Evolutionary conservation across 2,113 vertebrate species (phyloP), one percentile per base, ranked within the genome.

Genomic region (Rattus norvegicus): DNA sequence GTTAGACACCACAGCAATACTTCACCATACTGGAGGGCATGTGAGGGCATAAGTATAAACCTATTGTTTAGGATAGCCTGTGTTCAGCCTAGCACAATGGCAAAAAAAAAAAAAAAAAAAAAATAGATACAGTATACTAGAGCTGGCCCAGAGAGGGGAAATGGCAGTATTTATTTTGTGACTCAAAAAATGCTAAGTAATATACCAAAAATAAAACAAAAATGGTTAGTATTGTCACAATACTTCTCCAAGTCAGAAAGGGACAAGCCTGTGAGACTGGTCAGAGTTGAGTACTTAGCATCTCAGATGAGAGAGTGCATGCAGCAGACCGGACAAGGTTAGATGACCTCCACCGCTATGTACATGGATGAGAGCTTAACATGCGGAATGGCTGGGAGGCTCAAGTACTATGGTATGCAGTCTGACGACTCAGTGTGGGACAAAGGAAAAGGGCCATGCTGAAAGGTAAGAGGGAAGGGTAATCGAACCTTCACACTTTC

Each of bases 281-380:
- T 93, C 36, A 95, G 90, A 85, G 93, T 95, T 95, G 95, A 96
- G 94, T 93, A 87, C 88, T 91, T 92, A 96, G 91, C 88, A 97
- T 84, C 77, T 95, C 81, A 96, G 90, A 96, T 92, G 98, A 97
- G 65, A 95, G 43, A 88, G 16, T 94, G 95, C 98, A 97, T 97
- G 97, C 97, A 95, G 96, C 85, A 95, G 69, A 96, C 79, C 39
- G 95, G 96, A 97, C 81, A 92, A 97, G 88, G 89, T 95, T 79
- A 97, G 94, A 97, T 91, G 90, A 72, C 83, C 92, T 96, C 69
- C 12, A 83, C 4, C 10, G 83, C 80, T 92, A 9, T 73, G 83
- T 84, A 94, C 90, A 97, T 84, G 92, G 63, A 95, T 7, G 61
- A 75, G 54, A 96, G 95, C 81, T 95, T 88, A 92, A 93, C 83